Conservation (phyloP, 2,888 invertebrate species). For the Netelia melanura region DNA sequence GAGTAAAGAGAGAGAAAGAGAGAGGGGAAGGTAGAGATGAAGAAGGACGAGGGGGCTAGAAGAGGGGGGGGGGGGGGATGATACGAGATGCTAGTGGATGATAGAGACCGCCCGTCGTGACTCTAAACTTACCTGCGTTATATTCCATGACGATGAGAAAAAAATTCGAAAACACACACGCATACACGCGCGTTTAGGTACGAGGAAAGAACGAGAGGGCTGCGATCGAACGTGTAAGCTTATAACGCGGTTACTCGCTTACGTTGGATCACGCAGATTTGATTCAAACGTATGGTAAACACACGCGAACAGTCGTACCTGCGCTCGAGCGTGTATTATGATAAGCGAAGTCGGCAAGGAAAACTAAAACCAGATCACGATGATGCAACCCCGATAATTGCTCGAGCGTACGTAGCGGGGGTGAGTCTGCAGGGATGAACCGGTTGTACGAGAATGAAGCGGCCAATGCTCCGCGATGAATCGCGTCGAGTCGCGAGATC, state of each 20-base stretch:
- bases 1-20: slow-evolving; percentile 1
- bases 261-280: neutral
- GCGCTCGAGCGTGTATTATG: slow-evolving; percentile 28
- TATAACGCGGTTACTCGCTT: slow-evolving; percentile 15
- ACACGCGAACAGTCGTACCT: neutral
- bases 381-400: slow-evolving; percentile 62
- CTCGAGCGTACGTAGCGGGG: neutral
- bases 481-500: no score
- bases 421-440: no score
- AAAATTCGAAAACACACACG: slow-evolving; percentile 12
- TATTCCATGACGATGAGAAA: slow-evolving; percentile 57
- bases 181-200: neutral
- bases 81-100: slow-evolving; percentile 60
- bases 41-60: neutral
- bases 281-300: slow-evolving; percentile 24
- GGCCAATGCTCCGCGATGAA: no score
- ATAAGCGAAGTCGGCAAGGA: slow-evolving; percentile 50
- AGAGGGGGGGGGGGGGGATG: neutral
- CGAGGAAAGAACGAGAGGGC: slow-evolving; percentile 24
- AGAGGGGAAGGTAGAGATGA: slow-evolving; percentile 26
- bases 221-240: slow-evolving; percentile 9
- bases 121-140: slow-evolving; percentile 53
- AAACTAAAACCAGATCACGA: slow-evolving; percentile 52
- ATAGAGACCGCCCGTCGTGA: slow-evolving; percentile 69
- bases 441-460: no score